These are phyloP conservation scores for Rafetus swinhoei DNA, from an alignment of 2,113 vertebrate species.

Conservation along the genomic window DNA sequence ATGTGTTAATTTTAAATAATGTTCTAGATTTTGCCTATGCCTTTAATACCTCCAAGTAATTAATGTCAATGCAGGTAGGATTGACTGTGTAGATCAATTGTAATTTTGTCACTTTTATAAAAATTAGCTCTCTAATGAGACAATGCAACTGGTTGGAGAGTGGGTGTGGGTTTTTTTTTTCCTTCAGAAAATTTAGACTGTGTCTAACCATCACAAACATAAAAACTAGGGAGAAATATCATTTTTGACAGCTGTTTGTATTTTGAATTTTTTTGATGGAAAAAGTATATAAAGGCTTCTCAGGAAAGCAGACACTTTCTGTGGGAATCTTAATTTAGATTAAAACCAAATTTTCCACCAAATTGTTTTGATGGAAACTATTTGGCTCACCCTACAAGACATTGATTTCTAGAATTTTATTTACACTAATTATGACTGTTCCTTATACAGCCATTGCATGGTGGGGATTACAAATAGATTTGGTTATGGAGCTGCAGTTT, in stretches of 20 bases:
- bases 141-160: not conserved
- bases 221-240: not conserved
- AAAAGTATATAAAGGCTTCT: too few species aligned
- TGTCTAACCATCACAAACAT: not conserved
- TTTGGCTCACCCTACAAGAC: not conserved
- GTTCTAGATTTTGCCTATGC: not conserved
- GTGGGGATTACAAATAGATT: slow-evolving; percentile 32
- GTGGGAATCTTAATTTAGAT: not conserved
- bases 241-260: not conserved
- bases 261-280: not conserved
- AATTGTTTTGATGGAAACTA: not conserved
- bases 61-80: not conserved
- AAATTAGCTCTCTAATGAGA: not conserved
- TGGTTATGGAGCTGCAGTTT: not conserved
- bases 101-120: not conserved
- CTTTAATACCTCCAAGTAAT: not conserved
- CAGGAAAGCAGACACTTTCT: too few species aligned
- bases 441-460: not conserved
- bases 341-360: not conserved
- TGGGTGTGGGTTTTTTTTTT: not conserved
- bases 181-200: not conserved
- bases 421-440: not conserved
- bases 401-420: not conserved
- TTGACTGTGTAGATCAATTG: not conserved
- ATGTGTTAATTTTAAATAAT: not conserved